These are phyloP conservation scores for Thalassarche chlororhynchos DNA, from an alignment of 2,113 vertebrate species.

Conservation along the genomic window DNA sequence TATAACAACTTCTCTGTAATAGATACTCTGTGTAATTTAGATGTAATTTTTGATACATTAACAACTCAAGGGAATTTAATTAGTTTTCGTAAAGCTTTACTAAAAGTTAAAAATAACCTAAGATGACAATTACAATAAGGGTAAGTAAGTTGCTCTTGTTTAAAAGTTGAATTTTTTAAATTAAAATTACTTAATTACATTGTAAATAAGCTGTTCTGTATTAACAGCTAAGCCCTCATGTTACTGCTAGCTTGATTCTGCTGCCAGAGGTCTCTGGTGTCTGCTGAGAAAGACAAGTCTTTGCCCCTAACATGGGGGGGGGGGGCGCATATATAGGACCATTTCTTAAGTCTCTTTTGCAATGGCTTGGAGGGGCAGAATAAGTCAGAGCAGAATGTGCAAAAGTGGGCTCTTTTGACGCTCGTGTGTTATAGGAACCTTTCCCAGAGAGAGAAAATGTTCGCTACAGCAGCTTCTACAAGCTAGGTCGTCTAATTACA, in stretches of 20 bases:
- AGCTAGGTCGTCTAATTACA: not conserved
- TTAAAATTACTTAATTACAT: not conserved
- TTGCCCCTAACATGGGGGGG: not conserved
- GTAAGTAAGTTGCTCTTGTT: not conserved
- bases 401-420: not conserved
- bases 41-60: slow-evolving; percentile 2
- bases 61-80: not conserved
- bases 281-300: not conserved
- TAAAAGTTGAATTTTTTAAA: not conserved
- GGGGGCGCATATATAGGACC: not conserved
- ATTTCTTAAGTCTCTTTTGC: not conserved
- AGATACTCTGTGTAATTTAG: not conserved
- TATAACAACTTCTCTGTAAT: not conserved
- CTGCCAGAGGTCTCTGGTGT: not conserved
- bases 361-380: not conserved
- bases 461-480: not conserved
- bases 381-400: not conserved
- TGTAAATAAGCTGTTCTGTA: not conserved
- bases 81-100: not conserved
- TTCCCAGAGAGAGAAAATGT: not conserved
- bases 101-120: slow-evolving; percentile 9
- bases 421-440: not conserved
- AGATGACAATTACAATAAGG: not conserved
- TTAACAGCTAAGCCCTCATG: not conserved
- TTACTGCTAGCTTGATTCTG: not conserved